Conservation (phyloP, 2,888 invertebrate species). For the Drosophila cognata region DNA sequence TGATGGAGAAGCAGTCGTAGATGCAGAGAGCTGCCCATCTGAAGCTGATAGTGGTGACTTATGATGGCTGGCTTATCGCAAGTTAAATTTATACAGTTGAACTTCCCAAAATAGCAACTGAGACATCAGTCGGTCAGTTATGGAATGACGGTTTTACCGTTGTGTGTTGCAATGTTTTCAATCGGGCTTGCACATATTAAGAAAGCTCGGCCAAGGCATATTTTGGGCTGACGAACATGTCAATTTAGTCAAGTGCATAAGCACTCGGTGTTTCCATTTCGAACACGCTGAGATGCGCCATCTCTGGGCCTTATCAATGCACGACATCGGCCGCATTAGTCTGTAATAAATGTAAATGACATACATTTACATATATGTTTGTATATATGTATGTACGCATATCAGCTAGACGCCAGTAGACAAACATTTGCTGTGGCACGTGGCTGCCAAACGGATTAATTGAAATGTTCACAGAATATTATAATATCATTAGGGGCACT, state of each 20-base stretch:
- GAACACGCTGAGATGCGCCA: slow-evolving; percentile 28
- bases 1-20: background rate
- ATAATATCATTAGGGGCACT: slow-evolving; percentile 44
- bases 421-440: slow-evolving; percentile 52
- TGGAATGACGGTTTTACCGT: slow-evolving; percentile 49
- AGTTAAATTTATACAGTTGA: slow-evolving; percentile 32
- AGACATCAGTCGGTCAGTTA: slow-evolving; percentile 36
- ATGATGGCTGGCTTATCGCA: slow-evolving; percentile 33
- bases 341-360: slow-evolving; percentile 32
- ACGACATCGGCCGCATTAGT: slow-evolving; percentile 58
- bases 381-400: slow-evolving; percentile 16
- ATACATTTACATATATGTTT: background rate
- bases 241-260: slow-evolving; percentile 10
- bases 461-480: slow-evolving; percentile 59
- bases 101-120: slow-evolving; percentile 43
- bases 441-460: slow-evolving; percentile 66
- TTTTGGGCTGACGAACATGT: slow-evolving; percentile 13
- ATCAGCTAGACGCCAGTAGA: slow-evolving; percentile 14
- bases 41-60: slow-evolving; percentile 9
- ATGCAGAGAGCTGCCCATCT: slow-evolving; percentile 5
- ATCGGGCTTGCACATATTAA: slow-evolving; percentile 17
- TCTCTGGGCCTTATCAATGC: slow-evolving; percentile 50
- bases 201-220: slow-evolving; percentile 11
- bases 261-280: slow-evolving; percentile 31
- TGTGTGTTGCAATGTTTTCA: slow-evolving; percentile 60